Conservation (phyloP, 2,113 vertebrate genomes). For the Tricholaema leucomelas region DNA sequence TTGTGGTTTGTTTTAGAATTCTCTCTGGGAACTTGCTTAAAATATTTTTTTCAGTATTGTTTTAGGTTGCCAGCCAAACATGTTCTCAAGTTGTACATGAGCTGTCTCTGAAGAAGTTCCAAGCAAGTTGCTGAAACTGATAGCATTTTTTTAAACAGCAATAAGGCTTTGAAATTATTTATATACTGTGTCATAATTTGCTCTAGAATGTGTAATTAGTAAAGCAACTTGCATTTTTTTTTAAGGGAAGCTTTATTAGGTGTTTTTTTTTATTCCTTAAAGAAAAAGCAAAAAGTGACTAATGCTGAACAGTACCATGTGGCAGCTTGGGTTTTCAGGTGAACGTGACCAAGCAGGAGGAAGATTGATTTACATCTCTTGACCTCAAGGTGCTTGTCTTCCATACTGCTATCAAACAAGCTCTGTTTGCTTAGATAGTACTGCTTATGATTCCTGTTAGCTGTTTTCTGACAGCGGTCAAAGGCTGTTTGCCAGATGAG, state of each 20-base stretch:
- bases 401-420: background rate
- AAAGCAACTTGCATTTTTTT: background rate
- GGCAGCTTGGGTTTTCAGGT: background rate
- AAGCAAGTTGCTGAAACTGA: background rate
- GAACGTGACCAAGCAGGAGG: background rate
- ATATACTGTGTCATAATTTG: background rate
- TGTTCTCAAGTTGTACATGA: background rate
- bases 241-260: background rate
- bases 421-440: background rate
- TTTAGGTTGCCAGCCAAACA: background rate
- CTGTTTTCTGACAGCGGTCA: background rate
- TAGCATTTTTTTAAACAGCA: background rate
- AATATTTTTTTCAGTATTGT: background rate
- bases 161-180: background rate
- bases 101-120: background rate
- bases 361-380: background rate
- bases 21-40: background rate
- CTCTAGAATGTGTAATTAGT: background rate
- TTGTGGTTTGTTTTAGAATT: background rate
- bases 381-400: background rate
- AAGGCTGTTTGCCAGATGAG: background rate
- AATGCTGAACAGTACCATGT: background rate
- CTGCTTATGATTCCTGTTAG: background rate
- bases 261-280: background rate
- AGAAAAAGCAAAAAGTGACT: background rate